phyloP scores from a whole-genome alignment of 1,140 invertebrate genomes.

The Cardiocondyla obscurior region DNA sequence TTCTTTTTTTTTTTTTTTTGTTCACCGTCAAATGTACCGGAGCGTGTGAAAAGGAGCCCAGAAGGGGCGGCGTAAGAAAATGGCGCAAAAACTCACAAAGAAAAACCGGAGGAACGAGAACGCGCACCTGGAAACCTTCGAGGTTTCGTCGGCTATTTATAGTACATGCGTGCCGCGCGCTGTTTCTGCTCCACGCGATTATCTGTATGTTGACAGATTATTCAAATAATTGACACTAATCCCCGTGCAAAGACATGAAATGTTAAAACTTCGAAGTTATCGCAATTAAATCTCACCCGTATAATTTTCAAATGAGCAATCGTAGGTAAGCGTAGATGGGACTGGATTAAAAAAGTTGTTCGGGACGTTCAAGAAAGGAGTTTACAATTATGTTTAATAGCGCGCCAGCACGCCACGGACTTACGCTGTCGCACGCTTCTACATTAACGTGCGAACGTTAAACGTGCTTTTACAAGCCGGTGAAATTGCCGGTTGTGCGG shows the following conservation, averaged over 20 bases:
- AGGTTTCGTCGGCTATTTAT: conserved; percentile 4
- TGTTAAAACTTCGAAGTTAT: background rate
- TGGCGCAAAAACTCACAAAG: background rate
- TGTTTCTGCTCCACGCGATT: background rate
- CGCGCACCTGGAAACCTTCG: background rate
- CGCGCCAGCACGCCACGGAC: too few species aligned
- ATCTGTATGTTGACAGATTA: conserved; percentile 1
- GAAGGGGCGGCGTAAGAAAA: background rate
- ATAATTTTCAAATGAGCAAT: background rate
- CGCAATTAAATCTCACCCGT: background rate
- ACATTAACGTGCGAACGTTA: conserved; percentile 49
- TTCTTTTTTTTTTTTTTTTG: too few species aligned
- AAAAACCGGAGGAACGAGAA: background rate
- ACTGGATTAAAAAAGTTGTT: too few species aligned
- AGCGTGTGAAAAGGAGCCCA: background rate
- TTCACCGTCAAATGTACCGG: conserved; percentile 1
- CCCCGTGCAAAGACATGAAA: too few species aligned
- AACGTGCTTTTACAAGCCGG: conserved; percentile 3
- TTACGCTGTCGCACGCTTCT: background rate
- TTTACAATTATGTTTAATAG: too few species aligned
- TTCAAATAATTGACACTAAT: background rate
- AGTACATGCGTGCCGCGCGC: background rate
- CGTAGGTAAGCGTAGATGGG: too few species aligned
- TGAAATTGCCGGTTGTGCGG: conserved; percentile 8
- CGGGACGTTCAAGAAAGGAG: too few species aligned